A percentile compares a stretch with the other conserved stretches of the same genome.
These are phyloP conservation scores for Diploptera punctata DNA, from an alignment of 2,888 invertebrate species.

Conservation along the genomic window DNA sequence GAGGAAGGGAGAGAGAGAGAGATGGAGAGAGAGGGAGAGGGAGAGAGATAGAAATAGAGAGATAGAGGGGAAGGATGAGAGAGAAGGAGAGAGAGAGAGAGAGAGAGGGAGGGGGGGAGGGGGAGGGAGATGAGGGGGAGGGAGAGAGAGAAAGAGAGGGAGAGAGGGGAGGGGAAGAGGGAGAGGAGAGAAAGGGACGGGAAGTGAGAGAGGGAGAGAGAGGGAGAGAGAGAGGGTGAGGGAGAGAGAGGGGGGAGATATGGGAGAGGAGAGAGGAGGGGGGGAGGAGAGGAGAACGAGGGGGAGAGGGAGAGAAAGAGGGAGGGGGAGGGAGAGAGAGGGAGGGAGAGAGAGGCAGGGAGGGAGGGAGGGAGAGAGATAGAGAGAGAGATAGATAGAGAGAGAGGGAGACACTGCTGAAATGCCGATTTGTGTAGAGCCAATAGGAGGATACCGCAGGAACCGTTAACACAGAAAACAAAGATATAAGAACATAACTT, in stretches of 20 bases:
- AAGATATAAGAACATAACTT: no score
- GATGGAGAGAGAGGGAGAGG: no score
- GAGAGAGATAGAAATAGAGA: no score
- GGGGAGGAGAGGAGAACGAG: not conserved
- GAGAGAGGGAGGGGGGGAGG: not conserved
- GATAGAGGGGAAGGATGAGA: not conserved
- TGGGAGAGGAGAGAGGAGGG: not conserved
- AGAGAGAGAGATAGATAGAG: no score
- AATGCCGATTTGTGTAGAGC: not conserved
- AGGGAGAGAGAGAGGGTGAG: not conserved
- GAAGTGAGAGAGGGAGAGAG: not conserved
- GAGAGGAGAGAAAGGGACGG: not conserved
- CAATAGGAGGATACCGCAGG: not conserved
- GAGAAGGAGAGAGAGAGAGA: not conserved
- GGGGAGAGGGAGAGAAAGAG: not conserved
- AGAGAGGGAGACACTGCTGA: not conserved
- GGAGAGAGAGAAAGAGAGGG: not conserved
- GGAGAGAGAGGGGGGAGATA: not conserved
- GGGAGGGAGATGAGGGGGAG: not conserved
- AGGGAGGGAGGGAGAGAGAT: no score
- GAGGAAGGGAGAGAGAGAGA: not conserved
- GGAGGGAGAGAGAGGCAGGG: no score
- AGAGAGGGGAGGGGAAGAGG: not conserved
- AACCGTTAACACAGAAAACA: no score
- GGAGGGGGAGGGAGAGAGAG: not conserved